phyloP scores from a whole-genome alignment of 2,797 vertebrate species.

The Epinephelus malabaricus region DNA sequence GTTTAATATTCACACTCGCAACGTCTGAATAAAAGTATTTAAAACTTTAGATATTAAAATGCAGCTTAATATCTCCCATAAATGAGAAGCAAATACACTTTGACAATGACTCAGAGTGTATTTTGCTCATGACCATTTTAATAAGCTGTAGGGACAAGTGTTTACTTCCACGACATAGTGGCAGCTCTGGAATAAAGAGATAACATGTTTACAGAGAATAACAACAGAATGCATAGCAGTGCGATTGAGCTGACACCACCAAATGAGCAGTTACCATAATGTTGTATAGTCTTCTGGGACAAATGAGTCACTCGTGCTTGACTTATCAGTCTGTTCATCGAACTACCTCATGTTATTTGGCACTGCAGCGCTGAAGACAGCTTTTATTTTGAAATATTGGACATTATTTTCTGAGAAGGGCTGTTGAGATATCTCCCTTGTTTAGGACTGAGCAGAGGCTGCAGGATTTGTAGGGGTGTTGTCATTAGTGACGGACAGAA shows the following conservation, averaged over 20 bases:
- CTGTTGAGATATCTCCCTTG: not conserved
- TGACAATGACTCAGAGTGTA: slow-evolving; percentile 53
- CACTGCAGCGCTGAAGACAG: slow-evolving; percentile 34
- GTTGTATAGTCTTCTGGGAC: slow-evolving; percentile 60
- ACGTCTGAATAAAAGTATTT: slow-evolving; percentile 30
- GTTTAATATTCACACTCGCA: slow-evolving; percentile 45
- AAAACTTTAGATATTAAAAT: slow-evolving; percentile 54
- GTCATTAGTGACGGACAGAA: not conserved
- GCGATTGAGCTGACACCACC: slow-evolving; percentile 56
- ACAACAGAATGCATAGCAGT: slow-evolving; percentile 61
- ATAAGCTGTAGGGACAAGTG: slow-evolving; percentile 62
- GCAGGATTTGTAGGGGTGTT: not conserved
- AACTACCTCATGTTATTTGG: slow-evolving; percentile 55
- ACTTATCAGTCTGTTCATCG: slow-evolving; percentile 73
- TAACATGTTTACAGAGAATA: slow-evolving; percentile 67
- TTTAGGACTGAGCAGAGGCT: slow-evolving; percentile 11
- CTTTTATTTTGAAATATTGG: slow-evolving; percentile 33
- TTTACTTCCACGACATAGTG: slow-evolving; percentile 54
- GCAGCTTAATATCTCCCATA: slow-evolving; percentile 45
- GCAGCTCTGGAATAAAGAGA: slow-evolving; percentile 72
- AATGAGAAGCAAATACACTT: slow-evolving; percentile 63
- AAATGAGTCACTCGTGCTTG: slow-evolving; percentile 74
- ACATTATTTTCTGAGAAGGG: not conserved
- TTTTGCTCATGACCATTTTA: slow-evolving; percentile 54
- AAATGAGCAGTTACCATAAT: slow-evolving; percentile 68